Evolutionary conservation across 2,797 vertebrate genomes (phyloP).

Genomic region (Hippoglossus hippoglossus): DNA sequence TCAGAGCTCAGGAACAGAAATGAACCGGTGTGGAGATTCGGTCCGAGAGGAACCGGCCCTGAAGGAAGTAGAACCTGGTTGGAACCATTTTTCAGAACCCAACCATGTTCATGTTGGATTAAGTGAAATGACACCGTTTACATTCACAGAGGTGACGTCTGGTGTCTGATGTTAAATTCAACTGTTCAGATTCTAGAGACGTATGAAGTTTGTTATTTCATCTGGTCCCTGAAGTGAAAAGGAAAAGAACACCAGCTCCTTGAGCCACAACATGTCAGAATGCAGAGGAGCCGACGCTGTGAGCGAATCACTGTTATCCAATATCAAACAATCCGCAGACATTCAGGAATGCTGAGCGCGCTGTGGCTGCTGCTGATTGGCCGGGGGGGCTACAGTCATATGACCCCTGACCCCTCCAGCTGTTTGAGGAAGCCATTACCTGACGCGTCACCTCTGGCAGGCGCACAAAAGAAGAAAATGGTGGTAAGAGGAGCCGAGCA

Average conservation of each 20-base stretch:
- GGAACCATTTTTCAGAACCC: too few relatives aligned
- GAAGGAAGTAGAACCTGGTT: too few relatives aligned
- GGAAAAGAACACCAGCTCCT: background rate
- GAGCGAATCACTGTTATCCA: conserved; percentile 44
- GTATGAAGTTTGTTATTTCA: background rate
- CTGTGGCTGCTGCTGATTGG: conserved; percentile 22
- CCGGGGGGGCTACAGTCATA: conserved; percentile 31
- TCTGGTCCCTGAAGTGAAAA: conserved; percentile 6
- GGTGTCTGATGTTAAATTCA: too few relatives aligned
- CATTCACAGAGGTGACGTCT: too few relatives aligned
- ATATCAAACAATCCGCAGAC: conserved; percentile 49
- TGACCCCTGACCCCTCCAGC: conserved; percentile 63
- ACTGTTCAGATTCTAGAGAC: too few relatives aligned
- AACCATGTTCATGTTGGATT: too few relatives aligned
- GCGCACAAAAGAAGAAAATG: conserved; percentile 25
- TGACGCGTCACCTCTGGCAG: conserved; percentile 45
- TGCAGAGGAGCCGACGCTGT: too few relatives aligned
- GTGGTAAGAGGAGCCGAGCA: conserved; percentile 33
- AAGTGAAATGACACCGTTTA: too few relatives aligned
- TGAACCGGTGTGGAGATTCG: too few relatives aligned
- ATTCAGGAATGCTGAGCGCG: conserved; percentile 9
- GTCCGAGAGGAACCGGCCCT: too few relatives aligned
- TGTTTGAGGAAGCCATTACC: conserved; percentile 57
- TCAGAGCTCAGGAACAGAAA: too few relatives aligned
- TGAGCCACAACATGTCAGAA: too few relatives aligned